Evolutionary conservation across 2,888 invertebrate genomes (phyloP).

Genomic region (Xestia sexstrigata): DNA sequence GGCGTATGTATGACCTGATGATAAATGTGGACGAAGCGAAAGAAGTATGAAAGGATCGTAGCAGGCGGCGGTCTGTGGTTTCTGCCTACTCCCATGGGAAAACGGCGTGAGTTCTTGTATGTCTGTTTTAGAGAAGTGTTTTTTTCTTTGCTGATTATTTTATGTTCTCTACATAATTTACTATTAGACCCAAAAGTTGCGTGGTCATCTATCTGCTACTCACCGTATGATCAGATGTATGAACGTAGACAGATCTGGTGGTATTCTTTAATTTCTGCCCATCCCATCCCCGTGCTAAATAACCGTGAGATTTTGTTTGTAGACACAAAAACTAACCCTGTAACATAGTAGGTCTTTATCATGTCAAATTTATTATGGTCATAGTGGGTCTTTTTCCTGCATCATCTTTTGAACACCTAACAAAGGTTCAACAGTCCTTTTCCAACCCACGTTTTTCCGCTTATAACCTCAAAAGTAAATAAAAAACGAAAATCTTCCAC

Average conservation of each 20-base stretch:
- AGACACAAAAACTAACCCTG: no score
- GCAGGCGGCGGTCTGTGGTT: no score
- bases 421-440: neutral
- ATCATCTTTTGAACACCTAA: neutral
- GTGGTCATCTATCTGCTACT: neutral
- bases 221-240: neutral
- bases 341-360: neutral
- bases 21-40: neutral
- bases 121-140: no score
- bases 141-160: no score
- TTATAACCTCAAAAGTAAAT: neutral
- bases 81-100: no score
- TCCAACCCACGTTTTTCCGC: neutral
- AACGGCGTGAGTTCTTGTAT: no score
- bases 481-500: constrained; percentile 5
- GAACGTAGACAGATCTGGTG: neutral
- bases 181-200: no score
- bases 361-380: no score
- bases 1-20: neutral
- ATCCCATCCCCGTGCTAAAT: neutral
- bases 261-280: neutral
- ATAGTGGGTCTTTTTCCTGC: no score
- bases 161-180: neutral
- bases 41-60: neutral
- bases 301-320: neutral